Evolutionary conservation across 53 echinoderm and acorn worm species (phyloP).

Genomic region (Henricia sp.): DNA sequence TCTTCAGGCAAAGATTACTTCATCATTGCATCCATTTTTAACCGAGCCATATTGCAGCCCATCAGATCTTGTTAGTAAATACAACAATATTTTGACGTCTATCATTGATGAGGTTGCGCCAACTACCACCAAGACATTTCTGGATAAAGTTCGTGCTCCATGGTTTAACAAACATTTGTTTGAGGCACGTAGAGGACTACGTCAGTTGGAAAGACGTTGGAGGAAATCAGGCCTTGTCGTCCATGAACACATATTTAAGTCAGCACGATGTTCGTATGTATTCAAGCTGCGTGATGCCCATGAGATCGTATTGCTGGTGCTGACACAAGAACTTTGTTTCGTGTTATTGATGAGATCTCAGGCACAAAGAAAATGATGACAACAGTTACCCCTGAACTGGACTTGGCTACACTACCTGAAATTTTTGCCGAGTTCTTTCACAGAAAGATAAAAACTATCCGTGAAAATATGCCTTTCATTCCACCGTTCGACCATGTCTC

Average conservation of each 20-base stretch:
- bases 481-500: neutral
- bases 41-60: neutral
- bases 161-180: neutral
- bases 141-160: conserved; percentile 11
- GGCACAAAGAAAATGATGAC: conserved; percentile 10
- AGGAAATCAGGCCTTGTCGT: conserved; percentile 20
- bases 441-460: conserved; percentile 12
- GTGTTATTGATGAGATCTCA: neutral
- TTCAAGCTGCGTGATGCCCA: neutral
- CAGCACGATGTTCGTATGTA: conserved; percentile 3
- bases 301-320: conserved; percentile 3
- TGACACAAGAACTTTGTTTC: conserved; percentile 13
- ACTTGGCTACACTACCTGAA: neutral
- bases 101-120: conserved; percentile 10
- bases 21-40: neutral
- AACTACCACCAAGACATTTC: neutral
- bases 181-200: neutral
- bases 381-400: conserved; percentile 2
- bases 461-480: neutral
- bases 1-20: neutral
- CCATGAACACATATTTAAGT: conserved; percentile 1
- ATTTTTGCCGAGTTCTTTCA: conserved; percentile 11
- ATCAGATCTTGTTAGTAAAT: neutral
- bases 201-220: conserved; percentile 12
- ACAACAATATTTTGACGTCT: neutral